Percentiles rank a stretch among this genome's conserved stretches.
These are phyloP conservation scores for Pachyseris speciosa DNA, from an alignment of 64 coral and sea anemone species.

Conservation along the genomic window DNA sequence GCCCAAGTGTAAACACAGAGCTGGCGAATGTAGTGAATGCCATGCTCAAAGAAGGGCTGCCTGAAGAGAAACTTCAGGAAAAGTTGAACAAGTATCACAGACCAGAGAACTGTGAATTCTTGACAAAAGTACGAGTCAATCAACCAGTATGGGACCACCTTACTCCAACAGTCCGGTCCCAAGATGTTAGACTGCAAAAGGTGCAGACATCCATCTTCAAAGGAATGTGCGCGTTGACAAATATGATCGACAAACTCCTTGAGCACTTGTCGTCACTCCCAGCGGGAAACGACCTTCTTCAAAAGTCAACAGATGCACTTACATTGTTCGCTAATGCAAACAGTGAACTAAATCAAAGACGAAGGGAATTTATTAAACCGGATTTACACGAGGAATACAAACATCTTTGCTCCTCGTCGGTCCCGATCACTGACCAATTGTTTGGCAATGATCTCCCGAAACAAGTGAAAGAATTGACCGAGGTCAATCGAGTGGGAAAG, in stretches of 20 bases:
- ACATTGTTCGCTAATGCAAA: constrained; percentile 58
- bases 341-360: constrained; percentile 34
- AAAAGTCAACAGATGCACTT: constrained; percentile 24
- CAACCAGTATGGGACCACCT: constrained; percentile 33
- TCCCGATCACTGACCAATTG: constrained; percentile 34
- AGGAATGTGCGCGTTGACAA: constrained; percentile 54
- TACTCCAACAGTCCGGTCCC: background rate
- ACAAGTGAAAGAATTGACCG: constrained; percentile 45
- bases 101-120: background rate
- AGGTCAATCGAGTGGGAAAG: constrained; percentile 43
- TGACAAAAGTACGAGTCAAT: constrained; percentile 32
- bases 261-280: constrained; percentile 14
- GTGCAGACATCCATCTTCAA: constrained; percentile 26
- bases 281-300: constrained; percentile 31
- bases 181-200: constrained; percentile 57
- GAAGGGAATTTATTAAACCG: constrained; percentile 49
- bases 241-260: background rate
- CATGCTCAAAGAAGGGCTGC: constrained; percentile 24
- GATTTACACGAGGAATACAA: constrained; percentile 39
- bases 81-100: constrained; percentile 18
- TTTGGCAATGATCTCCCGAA: constrained; percentile 24
- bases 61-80: constrained; percentile 21
- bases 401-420: constrained; percentile 12
- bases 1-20: constrained; percentile 41
- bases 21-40: constrained; percentile 40